Percentiles rank a stretch among this genome's conserved stretches.
These are phyloP conservation scores for Dilophus febrilis DNA, from an alignment of 2,888 invertebrate species.

Conservation along the genomic window DNA sequence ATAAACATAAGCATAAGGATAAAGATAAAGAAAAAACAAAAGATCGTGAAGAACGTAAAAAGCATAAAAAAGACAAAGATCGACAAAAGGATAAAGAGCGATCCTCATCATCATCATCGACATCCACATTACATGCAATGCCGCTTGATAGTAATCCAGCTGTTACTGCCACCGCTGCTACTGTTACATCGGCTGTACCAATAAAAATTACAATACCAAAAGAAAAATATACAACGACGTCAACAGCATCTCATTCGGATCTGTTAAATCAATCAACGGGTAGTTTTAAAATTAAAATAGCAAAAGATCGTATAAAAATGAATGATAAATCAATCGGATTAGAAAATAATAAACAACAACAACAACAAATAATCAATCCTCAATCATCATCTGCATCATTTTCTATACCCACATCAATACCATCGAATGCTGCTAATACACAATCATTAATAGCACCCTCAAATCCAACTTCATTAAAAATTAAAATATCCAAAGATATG, in stretches of 20 bases:
- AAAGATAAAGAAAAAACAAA: conserved; percentile 64
- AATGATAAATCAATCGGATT: conserved; percentile 17
- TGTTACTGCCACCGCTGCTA: too few relatives aligned
- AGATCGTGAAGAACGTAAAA: conserved; percentile 51
- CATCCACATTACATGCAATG: not conserved
- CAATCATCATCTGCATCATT: conserved; percentile 5
- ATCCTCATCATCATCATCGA: not conserved
- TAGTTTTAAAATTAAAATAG: conserved; percentile 65
- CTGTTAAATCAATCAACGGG: conserved; percentile 23
- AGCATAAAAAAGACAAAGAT: conserved; percentile 51
- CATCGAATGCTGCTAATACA: not conserved
- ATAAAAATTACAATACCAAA: conserved; percentile 42
- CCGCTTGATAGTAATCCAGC: not conserved
- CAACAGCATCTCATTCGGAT: conserved; percentile 8
- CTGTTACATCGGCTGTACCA: conserved; percentile 11
- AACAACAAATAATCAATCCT: conserved; percentile 4
- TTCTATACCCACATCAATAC: conserved; percentile 16
- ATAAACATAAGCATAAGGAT: conserved; percentile 62
- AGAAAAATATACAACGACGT: conserved; percentile 33
- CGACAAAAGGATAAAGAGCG: conserved; percentile 24
- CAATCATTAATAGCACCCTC: conserved; percentile 10
- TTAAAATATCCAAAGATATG: conserved; percentile 64
- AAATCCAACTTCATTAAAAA: conserved; percentile 41
- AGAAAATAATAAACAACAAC: too few relatives aligned
- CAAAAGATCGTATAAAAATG: conserved; percentile 51